phyloP scores from a whole-genome alignment of 2,113 vertebrate genomes.

The Eleginops maclovinus region DNA sequence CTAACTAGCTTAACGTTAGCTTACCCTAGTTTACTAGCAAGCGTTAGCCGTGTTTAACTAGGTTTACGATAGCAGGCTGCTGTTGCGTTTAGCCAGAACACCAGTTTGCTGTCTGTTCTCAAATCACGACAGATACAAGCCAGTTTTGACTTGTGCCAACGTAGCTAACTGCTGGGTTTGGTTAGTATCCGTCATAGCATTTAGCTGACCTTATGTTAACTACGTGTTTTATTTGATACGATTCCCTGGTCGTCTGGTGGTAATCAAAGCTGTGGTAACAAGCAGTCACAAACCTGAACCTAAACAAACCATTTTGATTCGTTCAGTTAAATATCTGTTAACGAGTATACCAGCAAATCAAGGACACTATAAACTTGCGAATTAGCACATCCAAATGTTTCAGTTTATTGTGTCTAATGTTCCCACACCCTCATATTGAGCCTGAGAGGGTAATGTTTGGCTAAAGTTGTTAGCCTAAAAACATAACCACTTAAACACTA shows the following conservation, averaged over 20 bases:
- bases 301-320: background rate
- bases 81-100: constrained; percentile 25
- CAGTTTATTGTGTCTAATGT: background rate
- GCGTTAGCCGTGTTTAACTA: constrained; percentile 52
- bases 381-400: background rate
- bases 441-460: background rate
- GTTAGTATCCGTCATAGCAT: constrained; percentile 23
- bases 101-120: constrained; percentile 9
- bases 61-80: constrained; percentile 38
- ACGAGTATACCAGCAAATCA: background rate
- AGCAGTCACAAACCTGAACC: constrained; percentile 4
- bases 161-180: background rate
- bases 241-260: background rate
- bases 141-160: background rate
- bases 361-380: background rate
- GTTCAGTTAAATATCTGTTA: background rate
- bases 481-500: background rate
- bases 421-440: background rate
- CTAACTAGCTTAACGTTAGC: constrained; percentile 71
- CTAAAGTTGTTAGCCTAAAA: constrained; percentile 22
- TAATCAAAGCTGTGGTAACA: background rate
- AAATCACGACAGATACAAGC: constrained; percentile 15
- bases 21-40: constrained; percentile 42
- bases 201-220: constrained; percentile 13
- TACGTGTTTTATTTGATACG: constrained; percentile 5